Evolutionary conservation across 2,797 vertebrate species (phyloP).

Genomic region (Morus bassanus): DNA sequence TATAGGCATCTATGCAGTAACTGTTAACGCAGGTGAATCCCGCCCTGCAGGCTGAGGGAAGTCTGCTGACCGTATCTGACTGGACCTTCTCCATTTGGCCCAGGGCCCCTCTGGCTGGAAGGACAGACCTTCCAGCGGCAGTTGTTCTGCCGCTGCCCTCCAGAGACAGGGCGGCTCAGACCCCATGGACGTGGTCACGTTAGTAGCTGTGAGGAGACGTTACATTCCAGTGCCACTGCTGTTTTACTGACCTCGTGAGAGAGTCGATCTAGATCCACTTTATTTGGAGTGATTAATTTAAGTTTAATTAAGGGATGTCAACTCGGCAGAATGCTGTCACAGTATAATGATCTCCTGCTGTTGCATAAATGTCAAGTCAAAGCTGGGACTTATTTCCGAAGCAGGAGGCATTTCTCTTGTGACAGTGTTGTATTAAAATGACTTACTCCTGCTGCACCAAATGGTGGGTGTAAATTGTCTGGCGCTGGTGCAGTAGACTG

Average conservation of each 20-base stretch:
- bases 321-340: slow-evolving; percentile 54
- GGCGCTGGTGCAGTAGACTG: slow-evolving; percentile 56
- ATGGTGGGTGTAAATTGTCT: slow-evolving; percentile 54
- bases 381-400: slow-evolving; percentile 49
- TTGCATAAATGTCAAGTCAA: slow-evolving; percentile 62
- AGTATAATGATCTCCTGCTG: slow-evolving; percentile 68
- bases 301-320: slow-evolving; percentile 69
- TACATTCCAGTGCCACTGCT: neutral
- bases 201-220: neutral
- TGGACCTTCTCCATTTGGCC: neutral
- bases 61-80: neutral
- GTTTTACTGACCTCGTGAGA: slow-evolving; percentile 45
- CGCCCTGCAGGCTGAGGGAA: neutral
- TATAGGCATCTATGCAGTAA: accelerated
- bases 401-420: slow-evolving; percentile 63
- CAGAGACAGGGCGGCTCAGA: neutral
- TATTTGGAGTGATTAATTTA: slow-evolving; percentile 64
- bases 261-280: slow-evolving; percentile 21
- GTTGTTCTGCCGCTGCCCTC: neutral
- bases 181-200: accelerated
- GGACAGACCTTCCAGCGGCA: neutral
- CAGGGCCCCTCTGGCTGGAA: neutral
- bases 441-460: slow-evolving; percentile 63
- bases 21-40: neutral
- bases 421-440: slow-evolving; percentile 54